Percentiles rank a stretch among this genome's conserved stretches.
These are phyloP conservation scores for Promerops cafer DNA, from an alignment of 2,113 vertebrate species.

Conservation along the genomic window DNA sequence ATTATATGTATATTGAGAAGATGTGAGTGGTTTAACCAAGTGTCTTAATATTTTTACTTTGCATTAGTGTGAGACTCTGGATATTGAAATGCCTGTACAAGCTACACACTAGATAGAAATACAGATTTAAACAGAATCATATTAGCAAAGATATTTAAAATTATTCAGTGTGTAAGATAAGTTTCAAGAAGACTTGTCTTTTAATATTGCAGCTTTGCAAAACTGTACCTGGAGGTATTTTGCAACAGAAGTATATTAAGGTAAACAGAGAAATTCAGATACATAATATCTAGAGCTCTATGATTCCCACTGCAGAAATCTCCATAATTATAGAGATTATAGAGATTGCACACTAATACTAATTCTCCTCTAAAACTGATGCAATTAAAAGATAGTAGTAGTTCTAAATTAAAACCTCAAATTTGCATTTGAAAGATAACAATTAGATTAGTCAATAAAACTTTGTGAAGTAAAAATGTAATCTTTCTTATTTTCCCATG, in stretches of 20 bases:
- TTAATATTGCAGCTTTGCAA: background rate
- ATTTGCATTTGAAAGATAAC: conserved; percentile 71
- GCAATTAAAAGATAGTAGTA: conserved; percentile 71
- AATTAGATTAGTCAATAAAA: conserved; percentile 70
- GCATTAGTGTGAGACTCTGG: background rate
- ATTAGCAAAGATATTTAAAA: conserved; percentile 9
- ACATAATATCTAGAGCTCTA: conserved; percentile 42
- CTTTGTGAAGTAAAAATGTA: conserved; percentile 50
- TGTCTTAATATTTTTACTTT: background rate
- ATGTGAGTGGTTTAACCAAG: background rate
- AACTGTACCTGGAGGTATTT: conserved; percentile 25
- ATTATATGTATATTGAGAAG: background rate
- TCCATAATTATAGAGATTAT: conserved; percentile 66
- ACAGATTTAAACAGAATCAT: background rate
- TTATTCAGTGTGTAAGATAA: background rate
- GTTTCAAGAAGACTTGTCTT: background rate
- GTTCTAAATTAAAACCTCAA: conserved; percentile 65
- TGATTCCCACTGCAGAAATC: conserved; percentile 61
- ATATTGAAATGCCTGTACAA: background rate
- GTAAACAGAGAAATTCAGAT: conserved; percentile 38
- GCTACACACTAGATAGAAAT: background rate
- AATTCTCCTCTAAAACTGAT: conserved; percentile 67
- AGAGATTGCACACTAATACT: conserved; percentile 67
- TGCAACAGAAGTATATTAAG: conserved; percentile 8
- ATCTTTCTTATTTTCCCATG: background rate